A percentile compares a stretch with the other conserved stretches of the same genome.
These are phyloP conservation scores for Macrosiphum euphorbiae DNA, from an alignment of 2,888 invertebrate species.

Conservation along the genomic window DNA sequence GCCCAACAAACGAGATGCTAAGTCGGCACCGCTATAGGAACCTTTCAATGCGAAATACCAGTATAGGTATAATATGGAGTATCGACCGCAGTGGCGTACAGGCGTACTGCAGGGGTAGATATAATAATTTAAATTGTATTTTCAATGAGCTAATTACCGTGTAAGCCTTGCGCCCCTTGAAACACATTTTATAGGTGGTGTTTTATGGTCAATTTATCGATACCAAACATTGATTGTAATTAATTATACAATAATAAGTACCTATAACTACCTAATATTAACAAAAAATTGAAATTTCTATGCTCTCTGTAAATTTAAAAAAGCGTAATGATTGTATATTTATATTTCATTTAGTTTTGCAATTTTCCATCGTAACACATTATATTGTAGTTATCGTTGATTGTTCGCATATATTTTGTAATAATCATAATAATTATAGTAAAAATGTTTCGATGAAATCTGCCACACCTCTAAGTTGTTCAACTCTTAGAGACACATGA, in stretches of 20 bases:
- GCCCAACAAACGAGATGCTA: not conserved
- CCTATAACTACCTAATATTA: not conserved
- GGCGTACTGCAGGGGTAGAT: not conserved
- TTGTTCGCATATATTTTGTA: not conserved
- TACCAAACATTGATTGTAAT: not conserved
- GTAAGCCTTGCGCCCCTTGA: not conserved
- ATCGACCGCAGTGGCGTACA: not conserved
- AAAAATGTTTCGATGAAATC: not conserved
- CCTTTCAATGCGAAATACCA: not conserved
- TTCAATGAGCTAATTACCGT: not conserved
- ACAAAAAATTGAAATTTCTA: not conserved
- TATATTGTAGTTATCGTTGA: not conserved
- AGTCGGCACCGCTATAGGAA: not conserved
- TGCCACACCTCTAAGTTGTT: not conserved
- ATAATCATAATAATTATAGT: not conserved
- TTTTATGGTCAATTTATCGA: not conserved
- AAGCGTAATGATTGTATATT: not conserved
- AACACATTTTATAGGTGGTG: not conserved
- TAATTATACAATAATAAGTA: not conserved
- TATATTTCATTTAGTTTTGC: not conserved
- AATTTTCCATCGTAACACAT: not conserved
- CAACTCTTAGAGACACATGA: not conserved
- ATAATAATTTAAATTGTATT: not conserved
- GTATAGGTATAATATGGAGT: not conserved
- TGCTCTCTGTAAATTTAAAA: not conserved